A percentile compares a stretch with the other conserved stretches of the same genome.
Conservation (phyloP, 2,113 vertebrate species). For the Seriola dumerili region DNA sequence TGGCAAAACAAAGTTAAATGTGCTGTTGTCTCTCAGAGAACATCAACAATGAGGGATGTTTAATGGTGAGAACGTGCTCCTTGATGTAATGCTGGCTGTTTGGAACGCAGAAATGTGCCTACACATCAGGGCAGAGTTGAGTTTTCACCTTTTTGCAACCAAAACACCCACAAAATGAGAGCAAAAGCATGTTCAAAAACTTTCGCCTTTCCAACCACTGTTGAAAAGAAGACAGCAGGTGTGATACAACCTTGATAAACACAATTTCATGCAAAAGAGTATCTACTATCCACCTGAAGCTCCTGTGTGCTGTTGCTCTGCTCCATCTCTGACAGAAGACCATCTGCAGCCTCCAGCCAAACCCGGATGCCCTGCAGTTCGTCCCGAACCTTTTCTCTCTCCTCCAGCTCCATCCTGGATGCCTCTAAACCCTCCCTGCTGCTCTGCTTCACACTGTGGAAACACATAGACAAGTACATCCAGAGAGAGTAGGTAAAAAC, state of each 20-base stretch:
- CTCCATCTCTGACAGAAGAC: constrained; percentile 74
- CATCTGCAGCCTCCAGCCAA: constrained; percentile 79
- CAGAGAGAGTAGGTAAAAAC: background rate
- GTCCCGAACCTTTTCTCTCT: constrained; percentile 82
- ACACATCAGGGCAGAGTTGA: background rate
- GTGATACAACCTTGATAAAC: background rate
- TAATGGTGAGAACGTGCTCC: no score
- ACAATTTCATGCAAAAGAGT: background rate
- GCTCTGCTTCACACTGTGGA: constrained; percentile 86
- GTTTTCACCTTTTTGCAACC: background rate
- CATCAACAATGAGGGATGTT: background rate
- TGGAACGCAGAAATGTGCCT: background rate
- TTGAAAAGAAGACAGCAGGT: background rate
- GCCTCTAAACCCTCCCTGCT: constrained; percentile 80
- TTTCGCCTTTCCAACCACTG: background rate
- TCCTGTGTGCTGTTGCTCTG: constrained; percentile 76
- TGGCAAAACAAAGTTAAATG: background rate
- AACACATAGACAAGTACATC: constrained; percentile 8
- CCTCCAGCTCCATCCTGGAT: constrained; percentile 85
- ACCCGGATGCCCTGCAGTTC: constrained; percentile 85
- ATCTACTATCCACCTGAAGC: constrained; percentile 85
- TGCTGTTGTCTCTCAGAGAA: background rate
- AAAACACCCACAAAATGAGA: background rate
- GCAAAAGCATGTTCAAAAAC: background rate
- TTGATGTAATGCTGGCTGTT: no score